Evolutionary conservation across 2,888 invertebrate genomes (phyloP).

Genomic region (Zele albiditarsus): DNA sequence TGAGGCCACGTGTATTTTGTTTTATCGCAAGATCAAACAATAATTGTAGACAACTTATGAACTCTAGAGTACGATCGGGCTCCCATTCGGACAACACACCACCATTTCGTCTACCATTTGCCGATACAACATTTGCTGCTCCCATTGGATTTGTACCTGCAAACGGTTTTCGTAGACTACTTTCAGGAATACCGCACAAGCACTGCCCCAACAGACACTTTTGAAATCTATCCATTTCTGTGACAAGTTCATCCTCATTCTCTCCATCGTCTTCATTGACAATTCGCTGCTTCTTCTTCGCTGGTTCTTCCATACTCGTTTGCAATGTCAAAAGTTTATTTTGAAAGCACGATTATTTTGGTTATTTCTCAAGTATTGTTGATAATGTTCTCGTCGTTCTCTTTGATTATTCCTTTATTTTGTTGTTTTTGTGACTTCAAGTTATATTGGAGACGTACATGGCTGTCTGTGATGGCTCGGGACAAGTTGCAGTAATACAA

Average conservation of each 20-base stretch:
- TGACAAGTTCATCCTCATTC: slow-evolving; percentile 73
- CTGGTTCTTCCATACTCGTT: slow-evolving; percentile 86
- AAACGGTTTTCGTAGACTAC: slow-evolving; percentile 81
- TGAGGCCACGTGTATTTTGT: slow-evolving; percentile 86
- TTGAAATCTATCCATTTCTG: slow-evolving; percentile 78
- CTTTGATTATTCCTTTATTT: slow-evolving; percentile 32
- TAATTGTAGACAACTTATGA: slow-evolving; percentile 87
- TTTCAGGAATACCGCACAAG: slow-evolving; percentile 84
- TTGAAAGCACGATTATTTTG: background rate
- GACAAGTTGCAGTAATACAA: background rate
- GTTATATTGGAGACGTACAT: slow-evolving; percentile 58
- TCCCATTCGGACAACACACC: slow-evolving; percentile 77
- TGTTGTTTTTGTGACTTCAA: slow-evolving; percentile 54
- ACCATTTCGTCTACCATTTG: slow-evolving; percentile 6
- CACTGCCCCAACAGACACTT: slow-evolving; percentile 84
- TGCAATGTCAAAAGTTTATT: slow-evolving; percentile 46
- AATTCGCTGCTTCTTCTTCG: slow-evolving; percentile 87
- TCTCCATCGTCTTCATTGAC: slow-evolving; percentile 76
- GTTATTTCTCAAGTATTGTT: slow-evolving; percentile 71
- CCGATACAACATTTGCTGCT: slow-evolving; percentile 63
- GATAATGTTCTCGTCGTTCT: background rate
- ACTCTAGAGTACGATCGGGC: slow-evolving; percentile 81
- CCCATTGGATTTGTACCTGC: slow-evolving; percentile 77
- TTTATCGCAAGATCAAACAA: slow-evolving; percentile 89
- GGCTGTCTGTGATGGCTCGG: slow-evolving; percentile 31